Evolutionary conservation across 2,888 invertebrate species (phyloP).

Genomic region (Stenolophus ochropezus): DNA sequence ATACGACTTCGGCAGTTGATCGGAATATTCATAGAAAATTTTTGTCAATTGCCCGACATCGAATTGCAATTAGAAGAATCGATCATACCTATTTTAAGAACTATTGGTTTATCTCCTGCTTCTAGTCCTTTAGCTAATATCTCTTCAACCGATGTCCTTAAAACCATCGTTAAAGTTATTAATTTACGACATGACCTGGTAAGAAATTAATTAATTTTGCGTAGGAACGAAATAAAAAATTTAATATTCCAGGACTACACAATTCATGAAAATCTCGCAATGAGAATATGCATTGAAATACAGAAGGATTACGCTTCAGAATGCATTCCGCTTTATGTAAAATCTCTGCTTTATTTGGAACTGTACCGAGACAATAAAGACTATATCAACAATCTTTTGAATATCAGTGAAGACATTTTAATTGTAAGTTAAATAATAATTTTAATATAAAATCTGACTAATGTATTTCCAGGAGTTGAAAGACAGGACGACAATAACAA

Average conservation of each 20-base stretch:
- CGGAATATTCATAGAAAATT: conserved; percentile 71
- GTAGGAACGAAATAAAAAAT: background rate
- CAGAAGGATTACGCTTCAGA: background rate
- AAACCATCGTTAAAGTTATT: conserved; percentile 75
- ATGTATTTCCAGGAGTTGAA: conserved; percentile 30
- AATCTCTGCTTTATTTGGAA: conserved; percentile 26
- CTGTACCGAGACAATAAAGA: conserved; percentile 21
- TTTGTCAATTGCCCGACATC: conserved; percentile 73
- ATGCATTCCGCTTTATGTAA: background rate
- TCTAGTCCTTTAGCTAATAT: conserved; percentile 85
- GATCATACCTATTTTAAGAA: conserved; percentile 83
- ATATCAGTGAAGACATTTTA: conserved; percentile 40
- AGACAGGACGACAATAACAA: background rate
- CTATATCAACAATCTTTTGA: conserved; percentile 19
- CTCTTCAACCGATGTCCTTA: conserved; percentile 83
- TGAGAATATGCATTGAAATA: conserved; percentile 36
- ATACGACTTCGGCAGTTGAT: conserved; percentile 80
- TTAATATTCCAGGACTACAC: background rate
- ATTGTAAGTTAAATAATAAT: conserved; percentile 20
- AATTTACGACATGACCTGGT: conserved; percentile 7
- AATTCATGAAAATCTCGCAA: conserved; percentile 39
- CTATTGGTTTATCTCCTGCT: conserved; percentile 84
- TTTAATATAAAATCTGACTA: background rate
- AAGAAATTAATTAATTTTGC: background rate
- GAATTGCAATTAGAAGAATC: conserved; percentile 79